Percentiles rank a stretch among this genome's conserved stretches.
Conservation (phyloP, 2,797 vertebrate species). For the Phyllotis vaccarum region DNA sequence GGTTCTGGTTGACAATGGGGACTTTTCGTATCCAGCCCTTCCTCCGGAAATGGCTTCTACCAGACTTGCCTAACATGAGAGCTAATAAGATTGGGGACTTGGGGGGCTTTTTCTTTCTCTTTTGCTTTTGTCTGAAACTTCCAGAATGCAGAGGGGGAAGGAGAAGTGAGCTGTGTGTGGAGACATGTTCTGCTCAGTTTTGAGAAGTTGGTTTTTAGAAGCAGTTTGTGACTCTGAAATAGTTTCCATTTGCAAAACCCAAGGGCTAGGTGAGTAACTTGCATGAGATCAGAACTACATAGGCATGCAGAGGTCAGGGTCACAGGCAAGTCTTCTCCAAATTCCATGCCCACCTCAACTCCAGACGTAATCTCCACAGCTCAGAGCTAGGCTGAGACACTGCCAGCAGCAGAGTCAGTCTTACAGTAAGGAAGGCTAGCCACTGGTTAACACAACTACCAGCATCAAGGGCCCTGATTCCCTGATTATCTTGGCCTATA, state of each 20-base stretch:
- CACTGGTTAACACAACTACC: background rate
- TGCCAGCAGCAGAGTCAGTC: background rate
- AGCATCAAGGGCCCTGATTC: too few relatives aligned
- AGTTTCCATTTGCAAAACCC: background rate
- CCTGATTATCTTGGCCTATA: background rate
- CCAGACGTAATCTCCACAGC: background rate
- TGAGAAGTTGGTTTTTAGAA: background rate
- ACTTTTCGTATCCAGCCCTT: background rate
- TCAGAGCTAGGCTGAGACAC: background rate
- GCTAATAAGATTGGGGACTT: background rate
- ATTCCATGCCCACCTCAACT: too few relatives aligned
- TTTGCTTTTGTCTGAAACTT: background rate
- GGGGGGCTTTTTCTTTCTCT: background rate
- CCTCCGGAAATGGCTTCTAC: background rate
- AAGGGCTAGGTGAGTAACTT: background rate
- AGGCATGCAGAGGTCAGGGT: background rate
- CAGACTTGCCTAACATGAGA: background rate
- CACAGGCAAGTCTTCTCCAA: background rate
- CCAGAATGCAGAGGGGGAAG: rapidly evolving
- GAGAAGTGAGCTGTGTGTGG: background rate
- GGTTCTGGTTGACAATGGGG: background rate
- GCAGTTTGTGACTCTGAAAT: background rate
- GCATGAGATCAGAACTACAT: background rate
- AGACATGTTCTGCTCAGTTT: background rate
- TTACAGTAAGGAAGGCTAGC: background rate